These are phyloP conservation scores for Catocala fraxini DNA, from an alignment of 2,888 invertebrate genomes.

Conservation along the genomic window DNA sequence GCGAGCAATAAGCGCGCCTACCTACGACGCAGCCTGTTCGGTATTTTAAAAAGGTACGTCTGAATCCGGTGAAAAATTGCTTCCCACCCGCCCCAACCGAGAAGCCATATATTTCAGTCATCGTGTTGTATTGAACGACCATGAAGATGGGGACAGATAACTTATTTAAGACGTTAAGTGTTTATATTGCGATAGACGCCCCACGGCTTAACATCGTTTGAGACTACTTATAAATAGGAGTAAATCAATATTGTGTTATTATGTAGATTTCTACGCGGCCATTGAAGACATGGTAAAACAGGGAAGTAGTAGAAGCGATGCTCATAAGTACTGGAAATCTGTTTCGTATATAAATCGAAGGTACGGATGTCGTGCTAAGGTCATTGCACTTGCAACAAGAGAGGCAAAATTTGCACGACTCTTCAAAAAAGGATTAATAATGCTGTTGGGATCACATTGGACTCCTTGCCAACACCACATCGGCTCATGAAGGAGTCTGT, in stretches of 20 bases:
- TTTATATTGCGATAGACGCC: constrained; percentile 50
- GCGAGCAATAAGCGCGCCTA: constrained; percentile 79
- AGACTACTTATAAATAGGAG: constrained; percentile 23
- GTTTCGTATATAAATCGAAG: not conserved
- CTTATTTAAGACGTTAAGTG: constrained; percentile 70
- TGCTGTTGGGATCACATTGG: too few relatives aligned
- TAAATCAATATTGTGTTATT: constrained; percentile 24
- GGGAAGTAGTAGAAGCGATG: too few relatives aligned
- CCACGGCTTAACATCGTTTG: constrained; percentile 42
- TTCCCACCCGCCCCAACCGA: constrained; percentile 67
- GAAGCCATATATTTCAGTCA: constrained; percentile 76
- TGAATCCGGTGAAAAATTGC: constrained; percentile 83
- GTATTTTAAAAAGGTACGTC: constrained; percentile 83
- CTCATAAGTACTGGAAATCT: not conserved
- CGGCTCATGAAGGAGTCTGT: too few relatives aligned
- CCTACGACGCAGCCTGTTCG: constrained; percentile 70
- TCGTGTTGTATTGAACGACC: constrained; percentile 72
- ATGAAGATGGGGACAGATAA: constrained; percentile 73
- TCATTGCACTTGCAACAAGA: too few relatives aligned
- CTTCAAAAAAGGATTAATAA: too few relatives aligned
- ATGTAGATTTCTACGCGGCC: too few relatives aligned
- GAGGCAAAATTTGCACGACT: too few relatives aligned
- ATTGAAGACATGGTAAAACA: too few relatives aligned
- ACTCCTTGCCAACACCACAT: too few relatives aligned
- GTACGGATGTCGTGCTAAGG: too few relatives aligned